Conservation (phyloP, 1,140 invertebrate species). For the Copidosoma floridanum region DNA sequence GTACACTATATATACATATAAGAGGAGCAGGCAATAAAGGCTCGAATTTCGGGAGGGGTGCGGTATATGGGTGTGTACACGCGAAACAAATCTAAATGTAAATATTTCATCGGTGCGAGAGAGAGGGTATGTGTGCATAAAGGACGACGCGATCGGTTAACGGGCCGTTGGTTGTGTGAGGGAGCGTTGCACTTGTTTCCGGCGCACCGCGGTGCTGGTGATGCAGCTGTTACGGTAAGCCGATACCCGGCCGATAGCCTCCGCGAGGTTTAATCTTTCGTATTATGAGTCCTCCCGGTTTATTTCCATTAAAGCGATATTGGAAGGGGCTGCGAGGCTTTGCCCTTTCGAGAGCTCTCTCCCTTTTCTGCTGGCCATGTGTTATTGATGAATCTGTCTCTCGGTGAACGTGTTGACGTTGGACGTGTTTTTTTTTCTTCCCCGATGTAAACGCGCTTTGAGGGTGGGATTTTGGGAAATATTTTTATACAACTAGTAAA, state of each 20-base stretch:
- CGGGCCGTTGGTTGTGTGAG: constrained; percentile 1
- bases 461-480: too few species aligned
- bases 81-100: constrained; percentile 44
- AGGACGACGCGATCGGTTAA: constrained; percentile 25
- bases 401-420: too few species aligned
- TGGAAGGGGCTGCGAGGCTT: background rate
- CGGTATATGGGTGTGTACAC: too few species aligned
- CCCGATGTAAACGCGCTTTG: too few species aligned
- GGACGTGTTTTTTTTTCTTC: too few species aligned
- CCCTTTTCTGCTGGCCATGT: too few species aligned
- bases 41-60: constrained; percentile 35
- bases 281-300: background rate
- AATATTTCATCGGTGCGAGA: constrained; percentile 45
- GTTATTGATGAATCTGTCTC: too few species aligned
- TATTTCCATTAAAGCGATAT: constrained; percentile 12
- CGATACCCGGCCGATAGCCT: background rate
- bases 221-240: constrained; percentile 7
- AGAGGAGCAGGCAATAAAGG: constrained; percentile 34
- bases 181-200: background rate
- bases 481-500: too few species aligned
- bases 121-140: constrained; percentile 29
- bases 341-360: too few species aligned
- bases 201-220: background rate
- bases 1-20: background rate
- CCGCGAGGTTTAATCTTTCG: constrained; percentile 17